Base-by-base conservation (phyloP, 2,888 invertebrate genomes). In the Peribatodes rhomboidaria region DNA sequence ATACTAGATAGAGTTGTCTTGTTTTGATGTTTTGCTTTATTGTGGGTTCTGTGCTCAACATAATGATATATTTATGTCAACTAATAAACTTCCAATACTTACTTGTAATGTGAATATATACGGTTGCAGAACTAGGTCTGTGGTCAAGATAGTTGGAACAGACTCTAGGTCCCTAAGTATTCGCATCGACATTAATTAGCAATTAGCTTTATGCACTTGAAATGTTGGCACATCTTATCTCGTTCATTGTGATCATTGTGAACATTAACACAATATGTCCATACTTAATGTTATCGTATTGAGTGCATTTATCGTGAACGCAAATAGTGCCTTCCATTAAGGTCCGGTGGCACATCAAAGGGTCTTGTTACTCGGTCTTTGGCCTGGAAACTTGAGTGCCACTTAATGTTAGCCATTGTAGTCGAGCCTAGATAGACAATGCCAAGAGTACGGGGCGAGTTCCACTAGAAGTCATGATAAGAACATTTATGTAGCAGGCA, bases 321-420 rank as follows among this genome's bases (percentile, higher is more conserved):
- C 73, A 78, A 82, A 83, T 80, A 78, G 80, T 74, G 68, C 65
- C 66, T 69, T 72, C 69, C 73, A 83, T 83, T 83, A 82, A 59
- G 78, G 77, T 76, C 80, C 73, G 65, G 62, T 79, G 74, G 75
- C 77, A 76, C 66, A 72, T 72, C 61, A 65, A 76, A 71, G 77
- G 74, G 72, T 81, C 77, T 64, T 71, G 77, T 82, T 77, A 75
- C 79, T 77, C 69, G 78, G 78, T 74, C 75, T 82, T 78, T 80
- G 80, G 57, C 74, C 80, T 77, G 79, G 75, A 74, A 72, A 82
- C 61, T 33, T 37, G 66, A 70, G 67, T 47, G 47, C n/a, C 49
- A 31, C 20, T 39, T 37, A 31, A 8, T 46, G 14, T 27, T 44
- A 60, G 54, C 33, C 41, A 49, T 49, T 35, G 20, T 46, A 41